Evolutionary conservation across 2,888 invertebrate species (phyloP), one percentile per base, ranked within the genome.

Genomic region (Lasioglossum marginatum): DNA sequence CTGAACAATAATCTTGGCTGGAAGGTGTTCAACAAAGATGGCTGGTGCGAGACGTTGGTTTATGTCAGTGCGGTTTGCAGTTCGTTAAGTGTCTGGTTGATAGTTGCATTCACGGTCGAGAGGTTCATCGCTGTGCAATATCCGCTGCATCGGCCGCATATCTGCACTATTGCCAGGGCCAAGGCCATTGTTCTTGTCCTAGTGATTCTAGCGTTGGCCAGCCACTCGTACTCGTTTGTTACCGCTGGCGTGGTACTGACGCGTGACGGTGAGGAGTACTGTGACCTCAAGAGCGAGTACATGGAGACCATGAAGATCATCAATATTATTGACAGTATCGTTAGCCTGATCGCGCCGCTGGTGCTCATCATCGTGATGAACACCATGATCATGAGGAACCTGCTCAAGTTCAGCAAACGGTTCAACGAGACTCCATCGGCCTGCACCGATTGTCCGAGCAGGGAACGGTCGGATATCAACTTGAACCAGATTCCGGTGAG

Each of bases 21-120:
- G 91, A 94, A 95, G 63, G 93, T 96, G 19, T 96, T 96, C 93
- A 96, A 96, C 92, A 95, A 94, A 68, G 95, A 96, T 37, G 96
- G 96, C 19, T 96, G 96, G 95, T 97, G 97, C 93, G 96, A 96
- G 91, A 94, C 95, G 8, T 92, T 96, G 45, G 95, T 96, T 52
- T 96, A 96, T 91, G 90, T 96, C 2, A 96, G 96, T 80, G 96
- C 96, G 37, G 96, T 96, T 1, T 96, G 96, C 95, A 96, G 96
- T 87, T 97, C 97, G 77, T 93, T 97, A 19, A 97, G 97, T 91
- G 97, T 97, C 3, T 97, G 97, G 97, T 94, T 97, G 52, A 97
- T 97, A 60, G 97, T 97, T 8, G 97, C 97, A 0, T 97, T 97
- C 92, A 97, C 97, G 0, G 96, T 97, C 2, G 97, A 97, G 92